Conservation (phyloP, 2,113 vertebrate species). For the Delphinapterus leucas region DNA sequence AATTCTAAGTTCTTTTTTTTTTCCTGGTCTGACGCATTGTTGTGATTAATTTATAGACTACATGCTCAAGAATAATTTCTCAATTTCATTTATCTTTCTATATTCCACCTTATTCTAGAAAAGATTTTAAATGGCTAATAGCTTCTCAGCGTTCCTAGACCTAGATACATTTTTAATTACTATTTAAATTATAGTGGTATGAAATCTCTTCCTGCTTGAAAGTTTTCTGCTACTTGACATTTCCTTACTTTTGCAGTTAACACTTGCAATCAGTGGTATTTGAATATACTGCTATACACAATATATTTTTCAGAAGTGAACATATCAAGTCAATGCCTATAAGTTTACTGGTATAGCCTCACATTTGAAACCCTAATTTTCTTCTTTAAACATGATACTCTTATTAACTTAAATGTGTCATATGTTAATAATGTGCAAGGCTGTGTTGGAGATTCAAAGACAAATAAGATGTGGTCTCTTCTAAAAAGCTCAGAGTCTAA, state of each 20-base stretch:
- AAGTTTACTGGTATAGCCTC: not conserved
- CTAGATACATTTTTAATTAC: not conserved
- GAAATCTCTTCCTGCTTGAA: not conserved
- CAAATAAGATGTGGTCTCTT: not conserved
- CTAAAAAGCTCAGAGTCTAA: not conserved
- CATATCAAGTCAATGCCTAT: not conserved
- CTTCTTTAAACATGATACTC: constrained; percentile 35
- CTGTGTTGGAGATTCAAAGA: not conserved
- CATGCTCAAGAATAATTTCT: constrained; percentile 6
- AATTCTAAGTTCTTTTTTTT: not conserved
- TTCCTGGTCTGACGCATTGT: not conserved
- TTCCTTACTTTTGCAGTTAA: not conserved
- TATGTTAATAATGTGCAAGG: not conserved
- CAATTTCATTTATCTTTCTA: not conserved
- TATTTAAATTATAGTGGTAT: not conserved
- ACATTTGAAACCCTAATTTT: constrained; percentile 14
- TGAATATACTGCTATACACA: not conserved
- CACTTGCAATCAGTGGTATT: not conserved
- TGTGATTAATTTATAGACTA: not conserved
- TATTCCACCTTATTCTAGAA: not conserved
- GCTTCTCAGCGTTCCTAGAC: not conserved
- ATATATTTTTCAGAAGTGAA: not conserved
- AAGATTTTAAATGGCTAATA: constrained; percentile 27
- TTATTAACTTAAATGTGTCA: not conserved
- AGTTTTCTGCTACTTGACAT: not conserved